These are phyloP conservation scores for Euwallacea similis DNA, from an alignment of 1,140 invertebrate species.

Conservation along the genomic window DNA sequence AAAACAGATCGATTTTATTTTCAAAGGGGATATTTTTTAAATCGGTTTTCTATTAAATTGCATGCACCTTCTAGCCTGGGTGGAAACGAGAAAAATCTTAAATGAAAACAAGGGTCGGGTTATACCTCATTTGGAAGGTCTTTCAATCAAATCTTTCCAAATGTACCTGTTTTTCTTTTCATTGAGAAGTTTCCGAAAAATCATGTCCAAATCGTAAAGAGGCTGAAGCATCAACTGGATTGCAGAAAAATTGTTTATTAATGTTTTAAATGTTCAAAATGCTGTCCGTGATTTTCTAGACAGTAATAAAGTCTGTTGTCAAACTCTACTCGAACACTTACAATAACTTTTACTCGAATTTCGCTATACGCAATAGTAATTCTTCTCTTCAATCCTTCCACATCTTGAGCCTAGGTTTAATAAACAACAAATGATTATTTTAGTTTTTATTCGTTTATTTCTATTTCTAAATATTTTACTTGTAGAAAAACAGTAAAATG, in stretches of 20 bases:
- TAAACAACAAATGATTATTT: background rate
- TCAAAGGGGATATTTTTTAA: no score
- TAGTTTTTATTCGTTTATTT: background rate
- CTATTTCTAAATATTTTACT: background rate
- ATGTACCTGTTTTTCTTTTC: background rate
- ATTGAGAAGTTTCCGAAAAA: background rate
- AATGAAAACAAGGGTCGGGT: background rate
- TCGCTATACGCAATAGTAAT: background rate
- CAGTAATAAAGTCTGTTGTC: background rate
- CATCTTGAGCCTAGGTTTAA: background rate
- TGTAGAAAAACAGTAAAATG: background rate
- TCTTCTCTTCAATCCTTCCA: background rate
- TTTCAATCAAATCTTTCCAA: background rate
- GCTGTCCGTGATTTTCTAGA: background rate
- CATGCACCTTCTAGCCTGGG: background rate
- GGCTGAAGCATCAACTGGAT: background rate
- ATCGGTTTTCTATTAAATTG: no score
- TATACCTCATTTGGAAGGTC: constrained; percentile 1
- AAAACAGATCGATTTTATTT: no score
- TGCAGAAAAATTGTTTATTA: background rate
- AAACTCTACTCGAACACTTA: background rate
- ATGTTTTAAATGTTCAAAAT: no score
- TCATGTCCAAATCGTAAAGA: background rate
- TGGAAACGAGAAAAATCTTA: background rate
- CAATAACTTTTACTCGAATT: background rate